Percentiles rank a stretch among this genome's conserved stretches.
Conservation (phyloP, 2,113 vertebrate genomes). For the Vimba vimba region DNA sequence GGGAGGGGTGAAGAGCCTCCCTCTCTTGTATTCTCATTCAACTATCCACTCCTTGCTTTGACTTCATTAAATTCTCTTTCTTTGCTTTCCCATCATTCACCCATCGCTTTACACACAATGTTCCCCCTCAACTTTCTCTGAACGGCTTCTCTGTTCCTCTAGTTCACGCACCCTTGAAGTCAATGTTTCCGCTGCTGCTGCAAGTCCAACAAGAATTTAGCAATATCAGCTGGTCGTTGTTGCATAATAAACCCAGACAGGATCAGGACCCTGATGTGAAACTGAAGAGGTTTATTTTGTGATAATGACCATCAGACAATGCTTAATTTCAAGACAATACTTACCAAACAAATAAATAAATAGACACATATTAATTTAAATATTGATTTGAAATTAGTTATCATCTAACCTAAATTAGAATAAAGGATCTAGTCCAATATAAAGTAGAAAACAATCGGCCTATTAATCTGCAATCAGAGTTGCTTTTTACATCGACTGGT, state of each 20-base stretch:
- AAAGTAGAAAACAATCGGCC: neutral
- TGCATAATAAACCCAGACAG: neutral
- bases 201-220: neutral
- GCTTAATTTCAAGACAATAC: neutral
- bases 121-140: conserved; percentile 18
- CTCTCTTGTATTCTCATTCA: conserved; percentile 58
- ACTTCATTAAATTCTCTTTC: conserved; percentile 56
- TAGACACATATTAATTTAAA: neutral
- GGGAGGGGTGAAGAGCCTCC: conserved; percentile 61
- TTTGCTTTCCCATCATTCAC: conserved; percentile 56
- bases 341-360: conserved; percentile 7
- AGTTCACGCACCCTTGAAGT: neutral
- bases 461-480: neutral
- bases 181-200: neutral
- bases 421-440: neutral
- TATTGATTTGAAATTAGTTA: conserved; percentile 11
- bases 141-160: conserved; percentile 30
- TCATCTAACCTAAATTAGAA: neutral
- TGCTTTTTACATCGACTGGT: neutral
- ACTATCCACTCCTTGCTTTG: conserved; percentile 46
- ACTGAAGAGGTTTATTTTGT: neutral
- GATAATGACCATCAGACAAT: too few species aligned
- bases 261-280: neutral
- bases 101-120: conserved; percentile 57
- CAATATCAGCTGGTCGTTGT: neutral